A percentile compares a stretch with the other conserved stretches of the same genome.
These are phyloP conservation scores for Drosophila anomalata DNA, from an alignment of 2,888 invertebrate genomes.

Conservation along the genomic window DNA sequence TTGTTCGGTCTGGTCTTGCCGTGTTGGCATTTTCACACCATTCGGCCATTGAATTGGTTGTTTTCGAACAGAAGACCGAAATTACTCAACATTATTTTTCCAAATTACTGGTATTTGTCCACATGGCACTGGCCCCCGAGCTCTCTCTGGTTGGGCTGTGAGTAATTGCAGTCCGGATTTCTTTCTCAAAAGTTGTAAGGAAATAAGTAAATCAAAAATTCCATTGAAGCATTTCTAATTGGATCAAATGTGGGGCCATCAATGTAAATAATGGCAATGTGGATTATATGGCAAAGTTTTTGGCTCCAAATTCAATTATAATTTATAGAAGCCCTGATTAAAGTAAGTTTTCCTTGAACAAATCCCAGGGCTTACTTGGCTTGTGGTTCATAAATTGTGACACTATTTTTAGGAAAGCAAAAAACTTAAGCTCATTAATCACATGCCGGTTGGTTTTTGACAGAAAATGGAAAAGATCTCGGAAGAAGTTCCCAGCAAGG, in stretches of 20 bases:
- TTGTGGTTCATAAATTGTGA: conserved; percentile 14
- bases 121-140: not conserved
- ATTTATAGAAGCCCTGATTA: conserved; percentile 4
- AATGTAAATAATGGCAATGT: not conserved
- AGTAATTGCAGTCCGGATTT: conserved; percentile 35
- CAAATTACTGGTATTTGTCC: conserved; percentile 50
- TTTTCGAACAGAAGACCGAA: conserved; percentile 23
- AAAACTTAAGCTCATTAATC: conserved; percentile 39
- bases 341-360: not conserved
- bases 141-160: conserved; percentile 7
- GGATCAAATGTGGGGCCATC: conserved; percentile 32
- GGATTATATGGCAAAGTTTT: not conserved
- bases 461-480: not conserved
- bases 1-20: conserved; percentile 36
- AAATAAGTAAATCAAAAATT: conserved; percentile 29
- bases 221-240: conserved; percentile 60
- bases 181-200: conserved; percentile 15
- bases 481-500: not conserved
- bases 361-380: conserved; percentile 14
- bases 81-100: conserved; percentile 22
- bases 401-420: conserved; percentile 19
- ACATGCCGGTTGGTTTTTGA: conserved; percentile 6
- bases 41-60: conserved; percentile 46
- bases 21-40: conserved; percentile 56
- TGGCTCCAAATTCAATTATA: not conserved